Evolutionary conservation across 2,797 vertebrate species (phyloP), one percentile per base, ranked within the genome.

Genomic region (Semaprochilodus insignis): DNA sequence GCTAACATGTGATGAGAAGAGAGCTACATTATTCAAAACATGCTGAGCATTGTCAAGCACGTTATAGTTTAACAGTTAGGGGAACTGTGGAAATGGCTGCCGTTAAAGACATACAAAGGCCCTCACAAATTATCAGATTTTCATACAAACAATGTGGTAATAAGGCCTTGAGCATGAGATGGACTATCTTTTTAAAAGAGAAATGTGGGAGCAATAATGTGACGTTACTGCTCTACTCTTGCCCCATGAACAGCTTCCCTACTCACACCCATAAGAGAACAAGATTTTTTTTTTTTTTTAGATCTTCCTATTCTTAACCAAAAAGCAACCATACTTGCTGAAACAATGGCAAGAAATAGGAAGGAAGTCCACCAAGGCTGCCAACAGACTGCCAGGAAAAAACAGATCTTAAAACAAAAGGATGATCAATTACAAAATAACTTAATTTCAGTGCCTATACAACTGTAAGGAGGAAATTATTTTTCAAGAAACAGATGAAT

Each of bases 381-480:
- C 66, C 60, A 71, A 81, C 10, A 67, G 23, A n/a, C 11, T 67
- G 23, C 17, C 66, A 86, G 87, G 83, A 85, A 74, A 78, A 83
- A 82, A 81, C 52, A 83, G 8, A 63, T 51, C 67, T 76, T 82
- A 44, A 72, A 63, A 71, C 65, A 85, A 23, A 83, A n/a, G 62
- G 34, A 25, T 25, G 48, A 65, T 40, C 25, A 79, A 74, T 36
- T 74, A 54, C 21, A 63, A 34, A 25, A 55, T 14, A 48, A n/a
- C 48, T 74, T 13, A 11, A 23, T 36, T 67, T 77, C 66, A 71
- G 31, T 57, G 6, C 55, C 11, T 15, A 15, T 27, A 31, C 59
- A 55, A 52, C 25, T 62, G 17, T 27, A 4, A 48, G 17, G 31
- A n/a, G 16, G 40, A 85, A 67, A 71, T 55, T 1, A 69, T 69